Evolutionary conservation across 2,888 invertebrate genomes (phyloP), one percentile per base, ranked within the genome.

Genomic region (Drosophila neotestacea): DNA sequence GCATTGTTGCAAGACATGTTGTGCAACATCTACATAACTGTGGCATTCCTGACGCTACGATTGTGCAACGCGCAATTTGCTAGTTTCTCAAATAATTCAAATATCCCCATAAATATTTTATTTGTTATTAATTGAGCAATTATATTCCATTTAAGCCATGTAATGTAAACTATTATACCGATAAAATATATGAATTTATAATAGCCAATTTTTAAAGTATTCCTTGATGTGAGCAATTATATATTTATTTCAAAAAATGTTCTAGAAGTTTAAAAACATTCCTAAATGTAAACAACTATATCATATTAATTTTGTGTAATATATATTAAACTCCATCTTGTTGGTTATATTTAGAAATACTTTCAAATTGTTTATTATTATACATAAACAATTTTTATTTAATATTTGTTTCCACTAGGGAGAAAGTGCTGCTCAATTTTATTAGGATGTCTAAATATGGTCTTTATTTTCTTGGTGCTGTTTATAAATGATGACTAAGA

Each of bases 101-200:
- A 54, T 71, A 67, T 52, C 52, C 27, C 48, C 38, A 58, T 58
- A 58, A 52, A 50, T 56, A 13, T 63, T 61, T 67, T 50, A 74
- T 70, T 67, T 55, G 36, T 44, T 77, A 77, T 77, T 76, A 77
- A 77, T 77, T 77, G 73, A 74, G 58, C 32, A 52, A 67, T 71
- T 42, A 55, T 28, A 30, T n/a, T 16, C 38, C 70, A 52, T 34
- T n/a, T 7, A 16, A n/a, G 11, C 54, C 30, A 32, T 41, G 4
- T 6, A 11, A 36, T n/a, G 6, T 50, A 36, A 4, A 50, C n/a
- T n/a, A 50, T 9, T 27, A n/a, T n/a, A n/a, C n/a, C 36, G 27
- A n/a, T 9, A 38, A 36, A 50, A 7, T 11, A 46, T 28, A 11
- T 27, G 1, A 0, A 41, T 13, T 11, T 38, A 13, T 39, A 7